These are phyloP conservation scores for Bufo gargarizans DNA, from an alignment of 2,113 vertebrate species.

Conservation along the genomic window DNA sequence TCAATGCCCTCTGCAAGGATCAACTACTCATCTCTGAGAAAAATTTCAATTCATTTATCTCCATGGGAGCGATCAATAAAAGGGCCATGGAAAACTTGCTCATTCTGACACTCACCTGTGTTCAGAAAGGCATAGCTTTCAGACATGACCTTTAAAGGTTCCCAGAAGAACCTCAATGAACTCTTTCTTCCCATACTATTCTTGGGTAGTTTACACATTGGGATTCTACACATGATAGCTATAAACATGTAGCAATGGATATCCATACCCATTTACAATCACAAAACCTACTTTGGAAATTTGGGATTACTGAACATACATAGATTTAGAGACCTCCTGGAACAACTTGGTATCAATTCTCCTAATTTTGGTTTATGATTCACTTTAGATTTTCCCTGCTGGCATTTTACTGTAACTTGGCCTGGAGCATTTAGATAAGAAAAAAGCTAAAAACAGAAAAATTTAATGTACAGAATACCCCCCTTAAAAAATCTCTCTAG, in stretches of 20 bases:
- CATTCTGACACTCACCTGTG: slow-evolving; percentile 26
- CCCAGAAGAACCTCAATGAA: slow-evolving; percentile 5
- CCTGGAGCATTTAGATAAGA: neutral
- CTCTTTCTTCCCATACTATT: neutral
- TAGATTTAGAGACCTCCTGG: neutral
- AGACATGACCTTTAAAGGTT: slow-evolving; percentile 32
- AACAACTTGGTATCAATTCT: neutral
- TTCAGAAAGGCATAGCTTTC: slow-evolving; percentile 1
- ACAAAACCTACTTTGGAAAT: neutral
- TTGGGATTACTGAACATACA: neutral
- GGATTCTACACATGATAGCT: neutral
- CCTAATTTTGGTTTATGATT: neutral
- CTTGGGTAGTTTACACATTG: neutral
- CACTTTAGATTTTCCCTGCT: neutral
- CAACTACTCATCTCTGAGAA: neutral
- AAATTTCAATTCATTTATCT: neutral
- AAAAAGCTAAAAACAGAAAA: neutral
- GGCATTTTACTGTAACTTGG: slow-evolving; percentile 10
- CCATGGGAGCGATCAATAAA: slow-evolving; percentile 31
- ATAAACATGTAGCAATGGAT: neutral
- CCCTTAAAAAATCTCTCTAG: neutral
- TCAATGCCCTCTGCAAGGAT: neutral
- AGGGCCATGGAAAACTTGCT: slow-evolving; percentile 20
- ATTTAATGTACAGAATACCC: neutral
- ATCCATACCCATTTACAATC: neutral